These are phyloP conservation scores for Colletes gigas DNA, from an alignment of 1,140 invertebrate species.

Conservation along the genomic window DNA sequence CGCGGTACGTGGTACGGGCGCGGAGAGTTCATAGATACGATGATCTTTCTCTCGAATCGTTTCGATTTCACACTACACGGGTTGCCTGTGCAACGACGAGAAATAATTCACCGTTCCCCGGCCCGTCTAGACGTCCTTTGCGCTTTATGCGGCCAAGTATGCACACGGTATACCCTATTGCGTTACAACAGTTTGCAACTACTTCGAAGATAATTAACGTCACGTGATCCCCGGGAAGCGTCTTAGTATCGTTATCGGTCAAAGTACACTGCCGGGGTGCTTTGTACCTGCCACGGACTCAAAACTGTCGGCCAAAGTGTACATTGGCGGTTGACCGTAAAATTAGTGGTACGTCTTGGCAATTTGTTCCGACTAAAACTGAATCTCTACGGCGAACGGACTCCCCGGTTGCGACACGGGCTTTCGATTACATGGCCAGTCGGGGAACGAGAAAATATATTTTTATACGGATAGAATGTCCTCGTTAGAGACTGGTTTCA, in stretches of 20 bases:
- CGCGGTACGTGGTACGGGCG: neutral
- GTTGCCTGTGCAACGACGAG: no score
- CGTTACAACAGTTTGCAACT: constrained; percentile 52
- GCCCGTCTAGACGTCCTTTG: neutral
- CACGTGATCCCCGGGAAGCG: constrained; percentile 56
- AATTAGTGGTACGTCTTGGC: constrained; percentile 68
- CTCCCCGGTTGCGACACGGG: constrained; percentile 16
- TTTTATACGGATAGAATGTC: constrained; percentile 30
- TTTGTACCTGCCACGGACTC: constrained; percentile 67
- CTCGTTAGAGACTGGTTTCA: constrained; percentile 2
- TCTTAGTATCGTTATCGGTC: constrained; percentile 73
- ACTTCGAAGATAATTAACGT: constrained; percentile 70
- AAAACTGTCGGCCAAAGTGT: constrained; percentile 58
- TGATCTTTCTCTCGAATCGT: no score
- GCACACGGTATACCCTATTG: constrained; percentile 34
- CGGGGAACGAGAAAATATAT: neutral
- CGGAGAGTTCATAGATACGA: no score
- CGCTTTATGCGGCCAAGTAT: constrained; percentile 13
- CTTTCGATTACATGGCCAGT: constrained; percentile 38
- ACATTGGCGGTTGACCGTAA: constrained; percentile 71
- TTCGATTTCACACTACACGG: no score
- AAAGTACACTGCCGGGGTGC: constrained; percentile 68
- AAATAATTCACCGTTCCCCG: no score
- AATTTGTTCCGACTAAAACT: constrained; percentile 47
- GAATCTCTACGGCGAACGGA: constrained; percentile 31